Conservation (phyloP, 2,797 vertebrate genomes). For the Pipistrellus pipistrellus region DNA sequence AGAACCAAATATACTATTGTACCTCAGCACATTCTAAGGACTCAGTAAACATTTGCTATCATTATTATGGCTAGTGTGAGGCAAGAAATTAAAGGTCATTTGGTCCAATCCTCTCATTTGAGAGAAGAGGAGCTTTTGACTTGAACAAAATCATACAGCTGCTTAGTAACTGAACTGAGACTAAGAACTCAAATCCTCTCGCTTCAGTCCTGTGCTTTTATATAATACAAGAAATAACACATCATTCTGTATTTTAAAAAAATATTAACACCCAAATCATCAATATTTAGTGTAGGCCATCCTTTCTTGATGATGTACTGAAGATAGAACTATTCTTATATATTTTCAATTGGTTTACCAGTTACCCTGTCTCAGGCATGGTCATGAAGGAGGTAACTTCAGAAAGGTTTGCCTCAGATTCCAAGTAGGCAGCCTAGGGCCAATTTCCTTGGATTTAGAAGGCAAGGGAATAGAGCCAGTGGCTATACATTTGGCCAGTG, state of each 20-base stretch:
- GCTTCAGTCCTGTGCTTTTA: background rate
- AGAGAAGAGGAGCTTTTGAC: slow-evolving; percentile 62
- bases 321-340: background rate
- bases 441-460: background rate
- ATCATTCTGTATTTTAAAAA: background rate
- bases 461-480: background rate
- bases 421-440: background rate
- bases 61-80: slow-evolving; percentile 15
- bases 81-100: slow-evolving; percentile 69
- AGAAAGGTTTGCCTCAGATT: background rate
- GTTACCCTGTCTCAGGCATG: background rate
- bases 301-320: background rate
- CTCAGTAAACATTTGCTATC: background rate
- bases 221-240: background rate
- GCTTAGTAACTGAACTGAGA: background rate
- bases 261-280: background rate
- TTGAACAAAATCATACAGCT: background rate
- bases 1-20: background rate
- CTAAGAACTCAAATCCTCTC: background rate
- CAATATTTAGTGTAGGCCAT: background rate
- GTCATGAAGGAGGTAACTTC: background rate
- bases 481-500: background rate
- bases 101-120: slow-evolving; percentile 15
- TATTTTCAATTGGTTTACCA: slow-evolving; percentile 27
- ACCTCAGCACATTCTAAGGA: background rate